Evolutionary conservation across 2,888 invertebrate species (phyloP).

Genomic region (Isotomurus palustris): DNA sequence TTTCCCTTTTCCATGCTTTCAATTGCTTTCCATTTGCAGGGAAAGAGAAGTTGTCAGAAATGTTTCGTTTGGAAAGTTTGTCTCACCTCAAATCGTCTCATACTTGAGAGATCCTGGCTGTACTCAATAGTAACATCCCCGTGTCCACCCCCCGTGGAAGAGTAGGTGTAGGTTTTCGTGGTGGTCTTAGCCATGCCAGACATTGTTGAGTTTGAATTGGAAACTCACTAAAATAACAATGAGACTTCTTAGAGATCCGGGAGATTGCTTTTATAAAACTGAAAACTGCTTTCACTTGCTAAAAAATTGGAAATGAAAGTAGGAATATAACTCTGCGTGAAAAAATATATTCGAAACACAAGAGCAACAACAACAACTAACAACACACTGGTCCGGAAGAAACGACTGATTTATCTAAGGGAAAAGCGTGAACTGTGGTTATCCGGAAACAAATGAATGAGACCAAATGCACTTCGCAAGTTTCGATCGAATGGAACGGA

Average conservation of each 20-base stretch:
- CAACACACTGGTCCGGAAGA: too few relatives aligned
- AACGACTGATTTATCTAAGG: too few relatives aligned
- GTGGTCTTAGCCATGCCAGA: conserved; percentile 61
- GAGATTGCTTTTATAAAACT: conserved; percentile 1
- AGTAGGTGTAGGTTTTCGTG: conserved; percentile 84
- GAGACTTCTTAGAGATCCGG: background rate
- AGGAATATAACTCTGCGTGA: too few relatives aligned
- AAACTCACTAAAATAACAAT: conserved; percentile 26
- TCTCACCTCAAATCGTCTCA: conserved; percentile 88
- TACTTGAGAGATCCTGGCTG: conserved; percentile 86
- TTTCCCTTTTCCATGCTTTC: too few relatives aligned
- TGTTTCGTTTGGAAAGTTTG: background rate
- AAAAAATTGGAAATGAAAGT: background rate
- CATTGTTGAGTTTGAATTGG: conserved; percentile 30
- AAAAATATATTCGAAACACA: too few relatives aligned
- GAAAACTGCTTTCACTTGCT: background rate
- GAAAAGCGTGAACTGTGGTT: too few relatives aligned
- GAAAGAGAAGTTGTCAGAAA: too few relatives aligned
- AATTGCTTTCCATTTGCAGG: too few relatives aligned
- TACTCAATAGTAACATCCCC: conserved; percentile 94
- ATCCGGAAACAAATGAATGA: too few relatives aligned
- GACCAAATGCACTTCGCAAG: too few relatives aligned
- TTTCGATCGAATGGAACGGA: background rate
- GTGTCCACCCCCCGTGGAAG: conserved; percentile 65
- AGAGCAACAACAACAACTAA: too few relatives aligned